phyloP scores from a whole-genome alignment of 1,140 invertebrate species.

The Pachyrhynchus sulphureomaculatus region DNA sequence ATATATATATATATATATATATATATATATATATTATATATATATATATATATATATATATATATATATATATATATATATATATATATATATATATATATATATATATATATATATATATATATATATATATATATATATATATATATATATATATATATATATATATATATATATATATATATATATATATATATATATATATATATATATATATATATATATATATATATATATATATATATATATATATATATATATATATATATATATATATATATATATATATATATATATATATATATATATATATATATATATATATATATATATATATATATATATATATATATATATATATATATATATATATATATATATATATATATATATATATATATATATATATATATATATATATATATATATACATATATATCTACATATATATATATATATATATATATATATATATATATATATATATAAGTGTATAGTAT shows the following conservation, averaged over 20 bases:
- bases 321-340: constrained; percentile 7
- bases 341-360: constrained; percentile 5
- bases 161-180: too few species aligned
- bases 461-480: constrained; percentile 7
- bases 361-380: constrained; percentile 7
- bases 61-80: too few species aligned
- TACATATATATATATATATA: constrained; percentile 1
- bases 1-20: too few species aligned
- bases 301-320: constrained; percentile 7
- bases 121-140: too few species aligned
- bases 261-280: constrained; percentile 6
- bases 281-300: constrained; percentile 7
- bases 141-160: too few species aligned
- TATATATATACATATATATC: constrained; percentile 3
- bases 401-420: constrained; percentile 7
- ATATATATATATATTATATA: too few species aligned
- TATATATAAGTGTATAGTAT: neutral
- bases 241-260: neutral
- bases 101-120: too few species aligned
- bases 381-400: constrained; percentile 7
- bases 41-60: too few species aligned
- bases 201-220: too few species aligned
- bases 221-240: neutral
- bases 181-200: too few species aligned
- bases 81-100: too few species aligned